Percentiles rank a stretch among this genome's conserved stretches.
phyloP scores from a whole-genome alignment of 2,797 vertebrate genomes.

The Sebastes cheni region DNA sequence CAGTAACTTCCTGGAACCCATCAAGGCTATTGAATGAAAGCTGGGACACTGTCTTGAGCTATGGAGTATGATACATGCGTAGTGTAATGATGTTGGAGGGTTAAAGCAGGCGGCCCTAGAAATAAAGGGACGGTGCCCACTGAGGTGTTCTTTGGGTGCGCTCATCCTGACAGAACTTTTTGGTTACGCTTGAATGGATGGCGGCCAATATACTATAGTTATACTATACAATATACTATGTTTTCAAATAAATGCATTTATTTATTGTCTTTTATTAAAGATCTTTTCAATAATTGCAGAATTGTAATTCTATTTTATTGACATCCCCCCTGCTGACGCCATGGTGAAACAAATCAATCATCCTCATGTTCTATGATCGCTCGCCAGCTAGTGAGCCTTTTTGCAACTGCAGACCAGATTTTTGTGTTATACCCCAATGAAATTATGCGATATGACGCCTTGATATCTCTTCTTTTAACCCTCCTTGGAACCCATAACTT shows the following conservation, averaged over 20 bases:
- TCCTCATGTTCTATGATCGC: not conserved
- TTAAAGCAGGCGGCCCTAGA: no score
- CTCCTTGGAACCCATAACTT: not conserved
- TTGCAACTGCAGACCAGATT: not conserved
- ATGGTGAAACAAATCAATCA: not conserved
- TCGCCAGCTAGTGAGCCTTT: not conserved
- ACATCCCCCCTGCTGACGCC: not conserved
- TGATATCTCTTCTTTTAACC: not conserved
- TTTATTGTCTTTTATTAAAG: not conserved
- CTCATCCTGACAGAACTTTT: not conserved
- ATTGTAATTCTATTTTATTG: not conserved
- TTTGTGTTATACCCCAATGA: not conserved
- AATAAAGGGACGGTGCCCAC: not conserved
- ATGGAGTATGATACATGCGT: not conserved
- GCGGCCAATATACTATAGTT: not conserved
- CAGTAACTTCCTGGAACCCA: not conserved
- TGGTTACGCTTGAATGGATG: not conserved
- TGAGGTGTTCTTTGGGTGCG: not conserved
- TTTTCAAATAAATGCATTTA: not conserved
- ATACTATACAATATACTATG: no score
- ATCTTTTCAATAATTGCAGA: not conserved
- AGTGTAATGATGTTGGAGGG: no score
- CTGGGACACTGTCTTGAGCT: not conserved
- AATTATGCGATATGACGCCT: not conserved
- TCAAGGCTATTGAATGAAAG: not conserved